Percentiles rank a stretch among this genome's conserved stretches.
Evolutionary conservation across 1,140 invertebrate genomes (phyloP).

Genomic region (Drosophila sturtevanti): DNA sequence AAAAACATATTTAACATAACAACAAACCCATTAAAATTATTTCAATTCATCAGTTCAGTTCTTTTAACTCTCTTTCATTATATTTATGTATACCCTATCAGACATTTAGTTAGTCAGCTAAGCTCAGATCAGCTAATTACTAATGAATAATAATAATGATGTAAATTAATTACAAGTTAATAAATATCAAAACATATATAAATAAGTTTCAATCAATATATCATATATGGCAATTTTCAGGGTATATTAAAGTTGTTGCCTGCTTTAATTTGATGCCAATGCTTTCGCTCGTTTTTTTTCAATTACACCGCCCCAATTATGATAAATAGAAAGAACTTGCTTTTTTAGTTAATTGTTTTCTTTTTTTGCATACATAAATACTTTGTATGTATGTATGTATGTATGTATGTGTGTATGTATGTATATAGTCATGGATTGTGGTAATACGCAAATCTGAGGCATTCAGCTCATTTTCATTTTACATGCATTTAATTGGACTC

Average conservation of each 20-base stretch:
- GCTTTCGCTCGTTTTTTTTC: slow-evolving; percentile 10
- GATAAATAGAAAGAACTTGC: slow-evolving; percentile 44
- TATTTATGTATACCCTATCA: not conserved
- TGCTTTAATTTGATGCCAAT: not conserved
- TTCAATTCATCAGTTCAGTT: slow-evolving; percentile 4
- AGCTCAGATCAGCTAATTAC: too few relatives aligned
- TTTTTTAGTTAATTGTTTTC: too few relatives aligned
- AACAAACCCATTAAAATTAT: slow-evolving; percentile 69
- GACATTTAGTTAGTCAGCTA: too few relatives aligned
- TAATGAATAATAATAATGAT: too few relatives aligned
- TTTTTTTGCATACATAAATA: too few relatives aligned
- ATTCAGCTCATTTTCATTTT: slow-evolving; percentile 51
- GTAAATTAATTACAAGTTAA: too few relatives aligned
- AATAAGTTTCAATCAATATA: too few relatives aligned
- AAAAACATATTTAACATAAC: slow-evolving; percentile 54
- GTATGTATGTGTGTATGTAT: slow-evolving; percentile 58
- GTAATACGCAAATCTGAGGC: slow-evolving; percentile 70
- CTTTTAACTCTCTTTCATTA: not conserved
- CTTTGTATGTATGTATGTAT: too few relatives aligned
- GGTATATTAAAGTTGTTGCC: not conserved
- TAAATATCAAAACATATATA: too few relatives aligned
- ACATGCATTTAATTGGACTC: slow-evolving; percentile 71
- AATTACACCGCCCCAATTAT: slow-evolving; percentile 70
- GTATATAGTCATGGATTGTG: slow-evolving; percentile 47
- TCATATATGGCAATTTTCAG: too few relatives aligned